Evolutionary conservation across 2,888 invertebrate species (phyloP), one percentile per base, ranked within the genome.

Genomic region (Oxyteleia sp.): DNA sequence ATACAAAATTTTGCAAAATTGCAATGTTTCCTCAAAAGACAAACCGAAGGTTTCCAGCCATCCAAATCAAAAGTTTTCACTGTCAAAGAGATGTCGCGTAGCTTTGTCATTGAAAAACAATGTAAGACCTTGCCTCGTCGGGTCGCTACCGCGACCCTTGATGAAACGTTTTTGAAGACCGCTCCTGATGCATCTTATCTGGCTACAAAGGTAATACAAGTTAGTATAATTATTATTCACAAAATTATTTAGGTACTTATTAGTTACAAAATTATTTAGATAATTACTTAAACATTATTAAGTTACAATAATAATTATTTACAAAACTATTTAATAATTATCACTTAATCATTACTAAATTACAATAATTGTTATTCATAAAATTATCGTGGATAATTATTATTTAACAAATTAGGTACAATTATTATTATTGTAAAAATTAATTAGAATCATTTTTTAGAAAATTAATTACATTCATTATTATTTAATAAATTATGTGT

Each of bases 31-130:
- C n/a, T 59, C 1, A 59, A 89, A 83, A 82, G 87, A 45, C 74
- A 87, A 72, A 75, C 80, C 7, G 76, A 84, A 20, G 90, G 89
- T 0, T 63, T 45, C 26, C 18, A 18, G 0, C n/a, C n/a, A n/a
- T n/a, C n/a, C n/a, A n/a, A 64, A 64, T 32, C 64, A 11, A 64
- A 64, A 20, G 64, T 64, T 0, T 49, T 64, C 7, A 20, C 64
- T 3, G 8, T 15, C 0, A 29, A 32, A n/a, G 35, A 64, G 20
- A 1, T 64, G n/a, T n/a, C n/a, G n/a, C n/a, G n/a, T n/a, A n/a
- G n/a, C n/a, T n/a, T n/a, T n/a, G n/a, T n/a, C n/a, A n/a, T n/a
- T n/a, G n/a, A n/a, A n/a, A n/a, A n/a, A n/a, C n/a, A n/a, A n/a
- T n/a, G n/a, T n/a, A n/a, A n/a, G n/a, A n/a, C n/a, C n/a, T n/a